Base-by-base conservation (phyloP, 2,888 invertebrate genomes). In the Dryocosmus kuriphilus region DNA sequence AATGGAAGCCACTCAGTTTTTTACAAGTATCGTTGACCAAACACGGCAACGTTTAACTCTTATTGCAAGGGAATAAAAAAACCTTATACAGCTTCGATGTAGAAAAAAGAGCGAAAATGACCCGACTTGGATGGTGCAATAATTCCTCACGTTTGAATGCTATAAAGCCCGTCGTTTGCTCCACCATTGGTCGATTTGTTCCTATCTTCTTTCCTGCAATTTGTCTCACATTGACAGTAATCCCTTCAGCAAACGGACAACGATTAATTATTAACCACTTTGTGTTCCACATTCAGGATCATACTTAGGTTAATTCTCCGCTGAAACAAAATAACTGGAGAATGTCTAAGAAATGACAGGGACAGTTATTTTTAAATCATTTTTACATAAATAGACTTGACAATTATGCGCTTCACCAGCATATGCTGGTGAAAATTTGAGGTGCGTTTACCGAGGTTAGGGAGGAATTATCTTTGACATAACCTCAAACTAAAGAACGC, bases 121-220 rank as follows among this genome's bases (percentile, higher is more conserved):
- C 38, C 46, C 35, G 22, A 14, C 65, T 35, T 57, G 74, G 51
- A 78, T 75, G 55, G 46, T 60, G 24, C 60, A 60, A 79, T 78
- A 67, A 32, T 46, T 57, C 75, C 65, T 41, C 7, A 16, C 61
- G 38, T 79, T 80, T 74, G 80, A 77, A 80, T 80, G 77, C 82
- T 75, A 80, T 83, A 81, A 80, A 84, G 78, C 83, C 74, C 80
- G 79, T 76, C 80, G 83, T 84, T 83, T 83, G 84, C 83, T 79
- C 77, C 71, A 51, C 78, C 79, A 84, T 83, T 80, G 77, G 75
- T 63, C 79, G 80, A 79, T 79, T 78, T 79, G 80, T 67, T 76
- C 78, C 79, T 76, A 71, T 57, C 77, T 80, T 79, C 78, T 77
- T 62, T 30, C 57, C 76, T 74, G 22, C 67, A 46, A 71, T 71